These are phyloP conservation scores for Urocyon cinereoargenteus DNA, from an alignment of 2,797 vertebrate genomes.

Conservation along the genomic window DNA sequence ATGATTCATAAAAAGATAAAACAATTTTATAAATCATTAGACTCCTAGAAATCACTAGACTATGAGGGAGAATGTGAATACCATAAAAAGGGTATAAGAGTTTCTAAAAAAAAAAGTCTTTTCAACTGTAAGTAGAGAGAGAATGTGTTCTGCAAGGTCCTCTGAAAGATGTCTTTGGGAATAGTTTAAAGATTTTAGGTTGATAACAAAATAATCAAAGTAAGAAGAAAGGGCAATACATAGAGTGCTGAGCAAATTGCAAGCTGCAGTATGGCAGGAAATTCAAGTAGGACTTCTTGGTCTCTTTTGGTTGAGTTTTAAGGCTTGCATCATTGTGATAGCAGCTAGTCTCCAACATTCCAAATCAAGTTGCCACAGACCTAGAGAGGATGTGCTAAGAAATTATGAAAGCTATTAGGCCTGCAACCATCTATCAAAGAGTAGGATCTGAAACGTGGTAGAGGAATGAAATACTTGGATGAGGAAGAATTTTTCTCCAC, in stretches of 20 bases:
- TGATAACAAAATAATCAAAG: not conserved
- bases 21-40: not conserved
- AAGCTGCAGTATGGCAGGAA: not conserved
- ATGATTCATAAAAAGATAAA: not conserved
- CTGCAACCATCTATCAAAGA: not conserved
- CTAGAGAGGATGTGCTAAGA: not conserved
- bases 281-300: not conserved
- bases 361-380: not conserved
- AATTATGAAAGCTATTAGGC: conserved; percentile 30
- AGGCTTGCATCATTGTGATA: not conserved
- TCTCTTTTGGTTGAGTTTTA: not conserved
- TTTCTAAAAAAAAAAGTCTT: not conserved
- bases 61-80: not conserved
- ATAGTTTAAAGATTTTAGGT: not conserved
- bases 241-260: not conserved
- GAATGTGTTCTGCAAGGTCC: not conserved
- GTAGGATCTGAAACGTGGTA: conserved; percentile 22
- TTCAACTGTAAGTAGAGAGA: not conserved
- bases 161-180: conserved; percentile 24
- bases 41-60: not conserved
- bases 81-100: not conserved
- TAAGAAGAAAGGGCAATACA: not conserved
- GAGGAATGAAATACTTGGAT: not conserved
- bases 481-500: not conserved
- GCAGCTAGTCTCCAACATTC: not conserved